Evolutionary conservation across 2,888 invertebrate genomes (phyloP).

Genomic region (Oscheius sp.): DNA sequence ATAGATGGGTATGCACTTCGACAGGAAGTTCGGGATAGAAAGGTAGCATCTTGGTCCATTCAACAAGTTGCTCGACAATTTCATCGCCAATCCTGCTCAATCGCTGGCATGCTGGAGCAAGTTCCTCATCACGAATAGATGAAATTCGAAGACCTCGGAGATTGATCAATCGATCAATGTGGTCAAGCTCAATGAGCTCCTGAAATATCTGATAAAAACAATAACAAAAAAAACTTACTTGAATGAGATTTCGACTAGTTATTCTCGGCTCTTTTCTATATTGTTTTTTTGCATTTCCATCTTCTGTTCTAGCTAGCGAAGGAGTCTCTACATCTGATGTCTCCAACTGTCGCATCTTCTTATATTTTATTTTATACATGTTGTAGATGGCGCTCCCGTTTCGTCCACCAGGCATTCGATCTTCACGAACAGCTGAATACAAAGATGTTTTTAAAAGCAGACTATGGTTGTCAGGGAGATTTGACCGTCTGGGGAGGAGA

Average conservation of each 20-base stretch:
- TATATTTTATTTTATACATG: conserved; percentile 80
- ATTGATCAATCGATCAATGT: conserved; percentile 93
- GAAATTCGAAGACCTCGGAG: conserved; percentile 77
- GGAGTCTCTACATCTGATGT: conserved; percentile 15
- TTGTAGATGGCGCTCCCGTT: conserved; percentile 99
- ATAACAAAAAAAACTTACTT: conserved; percentile 19
- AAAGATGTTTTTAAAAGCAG: too few species aligned
- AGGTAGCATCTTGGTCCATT: conserved; percentile 97
- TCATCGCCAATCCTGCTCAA: conserved; percentile 81
- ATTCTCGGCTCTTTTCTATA: conserved; percentile 24
- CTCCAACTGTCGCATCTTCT: conserved; percentile 18
- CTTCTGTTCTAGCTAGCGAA: conserved; percentile 5
- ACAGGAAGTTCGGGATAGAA: conserved; percentile 96
- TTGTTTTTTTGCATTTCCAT: not conserved
- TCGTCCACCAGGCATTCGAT: conserved; percentile 98
- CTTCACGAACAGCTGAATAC: conserved; percentile 89
- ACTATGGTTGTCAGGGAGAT: not conserved
- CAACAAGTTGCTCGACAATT: conserved; percentile 95
- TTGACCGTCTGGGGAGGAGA: not conserved
- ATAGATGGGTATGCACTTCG: conserved; percentile 88
- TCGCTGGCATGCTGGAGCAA: conserved; percentile 77
- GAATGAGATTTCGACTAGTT: conserved; percentile 40
- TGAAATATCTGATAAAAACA: conserved; percentile 34
- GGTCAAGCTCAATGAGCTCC: conserved; percentile 90
- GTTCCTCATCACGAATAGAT: conserved; percentile 84